phyloP scores from a whole-genome alignment of 2,113 vertebrate species.

The Cottus gobio region DNA sequence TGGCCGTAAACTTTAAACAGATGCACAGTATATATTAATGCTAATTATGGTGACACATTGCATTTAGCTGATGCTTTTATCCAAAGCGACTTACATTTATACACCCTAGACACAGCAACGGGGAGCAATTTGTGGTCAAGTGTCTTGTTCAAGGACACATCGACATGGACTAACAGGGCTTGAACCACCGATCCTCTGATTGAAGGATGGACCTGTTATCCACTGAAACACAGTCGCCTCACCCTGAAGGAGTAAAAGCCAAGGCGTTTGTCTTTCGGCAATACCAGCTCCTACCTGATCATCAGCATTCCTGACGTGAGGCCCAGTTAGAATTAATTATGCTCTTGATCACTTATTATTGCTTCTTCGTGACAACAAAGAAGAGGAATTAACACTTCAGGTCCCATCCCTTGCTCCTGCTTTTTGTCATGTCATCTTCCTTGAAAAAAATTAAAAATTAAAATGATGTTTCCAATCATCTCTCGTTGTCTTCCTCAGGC shows the following conservation, averaged over 20 bases:
- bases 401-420: background rate
- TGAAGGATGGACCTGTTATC: no score
- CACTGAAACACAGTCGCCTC: no score
- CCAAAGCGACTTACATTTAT: no score
- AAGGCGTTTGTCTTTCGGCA: background rate
- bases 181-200: no score
- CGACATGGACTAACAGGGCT: no score
- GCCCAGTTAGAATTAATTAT: background rate
- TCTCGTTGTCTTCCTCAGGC: constrained; percentile 77
- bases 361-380: background rate
- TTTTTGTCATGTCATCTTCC: background rate
- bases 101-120: no score
- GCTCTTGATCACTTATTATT: background rate
- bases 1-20: background rate
- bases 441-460: background rate
- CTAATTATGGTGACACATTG: no score
- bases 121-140: no score
- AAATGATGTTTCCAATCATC: background rate
- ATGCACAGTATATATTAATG: background rate
- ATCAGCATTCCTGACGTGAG: background rate
- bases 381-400: background rate
- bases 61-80: no score
- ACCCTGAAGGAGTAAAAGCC: no score
- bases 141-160: no score
- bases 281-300: background rate